A percentile compares a stretch with the other conserved stretches of the same genome.
Conservation (phyloP, 2,797 vertebrate genomes). For the Danionella dracula region DNA sequence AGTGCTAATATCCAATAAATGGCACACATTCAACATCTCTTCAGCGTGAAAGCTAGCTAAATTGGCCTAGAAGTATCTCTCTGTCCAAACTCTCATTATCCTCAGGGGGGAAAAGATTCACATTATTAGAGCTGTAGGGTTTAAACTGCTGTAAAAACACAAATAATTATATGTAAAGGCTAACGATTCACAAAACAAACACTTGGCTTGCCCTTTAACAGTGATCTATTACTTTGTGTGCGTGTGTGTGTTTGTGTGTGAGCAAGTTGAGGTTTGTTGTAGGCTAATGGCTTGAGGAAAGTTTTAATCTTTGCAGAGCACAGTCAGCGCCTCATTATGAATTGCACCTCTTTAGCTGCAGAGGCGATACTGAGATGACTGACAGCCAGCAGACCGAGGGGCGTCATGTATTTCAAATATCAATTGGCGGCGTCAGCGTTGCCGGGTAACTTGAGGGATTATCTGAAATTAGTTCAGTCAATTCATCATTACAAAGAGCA, state of each 20-base stretch:
- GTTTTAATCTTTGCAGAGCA: slow-evolving; percentile 59
- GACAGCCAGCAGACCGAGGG: slow-evolving; percentile 50
- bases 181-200: slow-evolving; percentile 11
- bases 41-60: slow-evolving; percentile 16
- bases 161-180: slow-evolving; percentile 51
- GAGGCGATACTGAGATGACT: slow-evolving; percentile 47
- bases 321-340: slow-evolving; percentile 54
- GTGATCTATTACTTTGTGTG: slow-evolving; percentile 29
- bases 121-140: slow-evolving; percentile 55
- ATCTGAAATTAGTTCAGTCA: slow-evolving; percentile 72
- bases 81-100: slow-evolving; percentile 35
- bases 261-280: slow-evolving; percentile 30
- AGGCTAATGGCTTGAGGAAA: slow-evolving; percentile 34
- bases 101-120: slow-evolving; percentile 51
- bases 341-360: slow-evolving; percentile 43
- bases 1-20: slow-evolving; percentile 36
- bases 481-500: slow-evolving; percentile 71
- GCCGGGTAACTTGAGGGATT: slow-evolving; percentile 60
- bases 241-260: slow-evolving; percentile 31
- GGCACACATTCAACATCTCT: slow-evolving; percentile 3
- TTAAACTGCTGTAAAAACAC: slow-evolving; percentile 58
- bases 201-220: slow-evolving; percentile 32
- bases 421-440: slow-evolving; percentile 54
- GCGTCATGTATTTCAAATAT: slow-evolving; percentile 60
- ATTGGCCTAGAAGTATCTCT: slow-evolving; percentile 25